These are phyloP conservation scores for Acyrthosiphon pisum DNA, from an alignment of 1,140 invertebrate species.

Conservation along the genomic window DNA sequence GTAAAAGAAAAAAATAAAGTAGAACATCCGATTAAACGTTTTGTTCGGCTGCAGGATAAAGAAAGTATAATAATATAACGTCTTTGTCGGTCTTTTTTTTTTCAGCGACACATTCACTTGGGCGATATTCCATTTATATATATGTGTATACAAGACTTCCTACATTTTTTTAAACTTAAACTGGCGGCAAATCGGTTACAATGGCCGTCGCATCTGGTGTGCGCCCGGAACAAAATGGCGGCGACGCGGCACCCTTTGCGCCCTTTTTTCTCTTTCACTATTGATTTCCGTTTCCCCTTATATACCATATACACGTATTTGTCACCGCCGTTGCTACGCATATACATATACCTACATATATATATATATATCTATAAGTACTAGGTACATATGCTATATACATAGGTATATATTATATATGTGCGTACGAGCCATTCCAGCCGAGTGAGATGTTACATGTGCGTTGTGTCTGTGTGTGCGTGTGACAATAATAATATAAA, in stretches of 20 bases:
- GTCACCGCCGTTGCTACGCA: background rate
- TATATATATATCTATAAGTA: no score
- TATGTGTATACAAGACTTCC: background rate
- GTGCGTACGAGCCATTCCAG: background rate
- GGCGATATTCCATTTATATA: background rate
- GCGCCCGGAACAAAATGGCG: slow-evolving; percentile 43
- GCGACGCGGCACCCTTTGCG: slow-evolving; percentile 14
- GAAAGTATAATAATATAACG: background rate
- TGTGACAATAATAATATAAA: slow-evolving; percentile 48
- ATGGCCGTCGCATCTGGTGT: slow-evolving; percentile 49
- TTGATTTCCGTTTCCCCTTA: slow-evolving; percentile 50
- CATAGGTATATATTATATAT: background rate
- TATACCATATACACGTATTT: background rate
- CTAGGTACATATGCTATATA: background rate
- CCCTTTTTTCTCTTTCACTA: slow-evolving; percentile 41
- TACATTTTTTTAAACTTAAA: slow-evolving; percentile 7
- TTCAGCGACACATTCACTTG: background rate
- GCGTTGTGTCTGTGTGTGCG: background rate
- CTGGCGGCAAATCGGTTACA: slow-evolving; percentile 31
- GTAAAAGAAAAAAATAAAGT: slow-evolving; percentile 40
- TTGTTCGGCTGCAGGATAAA: background rate
- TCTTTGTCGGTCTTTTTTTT: slow-evolving; percentile 45
- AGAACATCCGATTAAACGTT: slow-evolving; percentile 41
- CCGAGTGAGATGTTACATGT: slow-evolving; percentile 49
- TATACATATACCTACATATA: no score